Base-by-base conservation (phyloP, 2,113 vertebrate species). In the Silurus glanis region DNA sequence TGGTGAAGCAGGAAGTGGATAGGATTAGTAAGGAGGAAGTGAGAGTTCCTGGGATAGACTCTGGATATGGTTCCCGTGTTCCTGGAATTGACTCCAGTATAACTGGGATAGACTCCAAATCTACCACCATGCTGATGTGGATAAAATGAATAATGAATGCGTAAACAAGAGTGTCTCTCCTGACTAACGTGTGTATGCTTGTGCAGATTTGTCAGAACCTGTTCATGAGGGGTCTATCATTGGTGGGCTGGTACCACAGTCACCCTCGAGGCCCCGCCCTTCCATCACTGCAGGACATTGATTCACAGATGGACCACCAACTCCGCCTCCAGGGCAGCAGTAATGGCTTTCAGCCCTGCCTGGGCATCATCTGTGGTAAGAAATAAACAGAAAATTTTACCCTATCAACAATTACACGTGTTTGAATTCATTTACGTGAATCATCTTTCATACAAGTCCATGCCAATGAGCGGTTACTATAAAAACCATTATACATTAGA, bases 171-270 rank as follows among this genome's bases (percentile, higher is more conserved):
- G 51, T 14, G 51, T 78, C 55, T 55, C 51, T 25, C 51, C 6
- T 51, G 80, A 82, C 13, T n/a, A 9, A 25, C 5, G 51, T 67
- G 28, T 51, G 9, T 25, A 0, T 85, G 75, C 17, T 5, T 59
- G 79, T 83, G 3, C 90, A 99, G 98, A 98, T 99, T 90, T 97
- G 96, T 91, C 98, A 99, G 94, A 97, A 96, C 92, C 95, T 99
- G 87, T 97, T 98, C 89, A 95, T 99, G 93, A 95, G 97, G 0
- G 97, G 97, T 8, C 94, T 99, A 82, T 97, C 96, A 1, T 90
- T 99, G 93, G 98, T 99, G 89, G 98, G 98, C 10, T 99, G 98
- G 98, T 99, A 99, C 93, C 98, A 99, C 94, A 99, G 97, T 92
- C 98, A 98, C 92, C 97, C 98, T 0, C 94, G 97, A 28, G 94